Evolutionary conservation across 2,113 vertebrate species (phyloP).

Genomic region (Neopipo cinnamomea): DNA sequence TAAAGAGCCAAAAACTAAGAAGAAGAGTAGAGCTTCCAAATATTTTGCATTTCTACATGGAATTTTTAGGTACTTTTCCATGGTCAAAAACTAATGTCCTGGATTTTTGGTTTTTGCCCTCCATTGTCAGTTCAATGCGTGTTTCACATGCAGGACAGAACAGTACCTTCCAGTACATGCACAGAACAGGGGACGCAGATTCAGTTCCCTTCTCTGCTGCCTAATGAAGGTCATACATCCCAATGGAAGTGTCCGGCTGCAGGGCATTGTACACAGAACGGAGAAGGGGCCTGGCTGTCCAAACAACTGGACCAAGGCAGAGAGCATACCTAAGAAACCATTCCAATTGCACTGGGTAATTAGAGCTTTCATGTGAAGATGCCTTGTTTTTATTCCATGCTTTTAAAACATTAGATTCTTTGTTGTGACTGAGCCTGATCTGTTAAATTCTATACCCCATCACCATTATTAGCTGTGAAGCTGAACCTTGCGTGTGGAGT

Average conservation of each 20-base stretch:
- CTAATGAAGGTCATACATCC: neutral
- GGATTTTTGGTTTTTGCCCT: neutral
- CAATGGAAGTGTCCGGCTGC: neutral
- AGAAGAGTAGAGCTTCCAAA: neutral
- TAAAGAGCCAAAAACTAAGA: neutral
- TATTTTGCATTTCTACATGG: accelerated
- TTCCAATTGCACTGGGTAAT: neutral
- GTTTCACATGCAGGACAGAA: neutral
- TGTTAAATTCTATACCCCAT: neutral
- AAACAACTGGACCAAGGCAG: neutral
- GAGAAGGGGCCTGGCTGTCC: neutral
- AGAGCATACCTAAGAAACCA: neutral
- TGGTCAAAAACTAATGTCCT: neutral
- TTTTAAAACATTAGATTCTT: neutral
- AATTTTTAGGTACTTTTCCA: neutral
- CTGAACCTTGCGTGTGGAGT: neutral
- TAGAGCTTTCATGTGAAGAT: neutral
- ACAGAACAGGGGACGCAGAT: neutral
- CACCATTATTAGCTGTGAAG: neutral
- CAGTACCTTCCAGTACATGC: neutral
- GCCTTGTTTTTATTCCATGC: neutral
- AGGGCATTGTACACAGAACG: neutral
- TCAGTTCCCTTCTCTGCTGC: neutral
- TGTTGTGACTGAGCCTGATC: neutral
- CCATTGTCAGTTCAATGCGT: neutral